Base-by-base conservation (phyloP, 2,888 invertebrate genomes). In the Drosophila picticornis region DNA sequence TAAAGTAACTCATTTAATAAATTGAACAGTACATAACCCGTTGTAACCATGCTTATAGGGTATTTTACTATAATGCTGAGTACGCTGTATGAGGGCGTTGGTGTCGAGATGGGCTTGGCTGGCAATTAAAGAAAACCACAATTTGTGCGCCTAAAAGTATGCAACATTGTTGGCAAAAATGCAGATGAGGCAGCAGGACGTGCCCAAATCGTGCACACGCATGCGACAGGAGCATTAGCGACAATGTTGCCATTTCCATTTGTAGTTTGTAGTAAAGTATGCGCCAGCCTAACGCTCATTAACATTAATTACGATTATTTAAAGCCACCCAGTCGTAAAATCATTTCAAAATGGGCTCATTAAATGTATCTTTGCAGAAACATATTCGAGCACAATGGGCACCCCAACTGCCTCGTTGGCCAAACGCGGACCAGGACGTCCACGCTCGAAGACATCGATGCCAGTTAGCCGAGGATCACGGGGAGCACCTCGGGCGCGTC, bases 381-480 rank as follows among this genome's bases (percentile, higher is more conserved):
- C 62, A 36, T 66, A 76, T 67, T n/a, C 52, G 43, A 51, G 78
- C 32, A 31, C 78, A 22, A 77, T 77, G 52, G 62, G 52, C 13
- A 84, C 89, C 16, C 81, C 89, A 9, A 70, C 88, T 13, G 79
- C 84, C 1, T 81, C 91, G n/a, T 63, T 88, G 2, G 90, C 94
- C 31, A 94, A 96, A 64, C 93, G 96, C 53, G 96, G 96, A 25
- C 96, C 96, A 0, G 96, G 96, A 11, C 93, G 96, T 70, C 96
- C 96, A 0, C 94, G 96, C 4, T 92, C 96, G 16, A 95, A 95
- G 84, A 96, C 96, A 0, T 94, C 94, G 11, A 96, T 96, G 0
- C 96, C 96, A 0, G 93, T 95, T 0, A 94, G 96, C 89, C 95
- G 95, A 71, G 96, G 96, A 10, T 94, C 94, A 32, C 94, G 96